These are phyloP conservation scores for Nycticebus coucang DNA, from an alignment of 2,113 vertebrate species.

Conservation along the genomic window DNA sequence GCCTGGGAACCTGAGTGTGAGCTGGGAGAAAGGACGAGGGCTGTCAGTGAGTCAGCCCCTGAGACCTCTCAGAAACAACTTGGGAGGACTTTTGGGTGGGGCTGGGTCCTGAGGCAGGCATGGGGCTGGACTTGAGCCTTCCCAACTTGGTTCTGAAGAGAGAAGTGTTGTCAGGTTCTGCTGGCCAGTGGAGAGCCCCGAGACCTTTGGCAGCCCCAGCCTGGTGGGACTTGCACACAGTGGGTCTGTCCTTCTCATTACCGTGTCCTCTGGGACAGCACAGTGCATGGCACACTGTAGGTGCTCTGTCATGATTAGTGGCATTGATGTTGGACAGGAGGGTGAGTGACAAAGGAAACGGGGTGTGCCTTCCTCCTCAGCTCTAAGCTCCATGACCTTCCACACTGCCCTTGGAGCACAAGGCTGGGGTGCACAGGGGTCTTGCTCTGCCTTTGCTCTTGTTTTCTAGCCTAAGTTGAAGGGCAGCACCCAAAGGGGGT, in stretches of 20 bases:
- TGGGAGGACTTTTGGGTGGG: too few relatives aligned
- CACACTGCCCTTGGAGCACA: neutral
- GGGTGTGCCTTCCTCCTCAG: neutral
- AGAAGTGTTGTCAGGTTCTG: neutral
- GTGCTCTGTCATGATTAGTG: rapidly evolving
- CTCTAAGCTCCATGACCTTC: neutral
- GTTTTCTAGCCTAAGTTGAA: neutral
- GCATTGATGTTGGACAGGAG: neutral
- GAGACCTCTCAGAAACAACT: neutral
- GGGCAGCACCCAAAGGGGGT: neutral
- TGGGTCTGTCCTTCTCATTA: neutral
- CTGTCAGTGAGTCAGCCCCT: neutral
- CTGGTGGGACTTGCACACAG: rapidly evolving
- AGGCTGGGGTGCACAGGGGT: neutral
- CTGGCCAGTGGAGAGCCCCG: neutral
- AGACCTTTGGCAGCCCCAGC: neutral
- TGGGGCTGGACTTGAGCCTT: neutral
- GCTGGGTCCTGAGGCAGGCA: neutral
- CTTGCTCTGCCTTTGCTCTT: neutral
- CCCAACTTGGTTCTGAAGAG: neutral
- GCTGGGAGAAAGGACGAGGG: neutral
- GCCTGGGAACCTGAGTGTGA: too few relatives aligned
- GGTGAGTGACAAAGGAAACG: rapidly evolving
- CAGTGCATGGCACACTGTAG: neutral
- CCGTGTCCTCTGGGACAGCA: neutral